phyloP scores from a whole-genome alignment of 2,797 vertebrate species.

The Danio aesculapii region DNA sequence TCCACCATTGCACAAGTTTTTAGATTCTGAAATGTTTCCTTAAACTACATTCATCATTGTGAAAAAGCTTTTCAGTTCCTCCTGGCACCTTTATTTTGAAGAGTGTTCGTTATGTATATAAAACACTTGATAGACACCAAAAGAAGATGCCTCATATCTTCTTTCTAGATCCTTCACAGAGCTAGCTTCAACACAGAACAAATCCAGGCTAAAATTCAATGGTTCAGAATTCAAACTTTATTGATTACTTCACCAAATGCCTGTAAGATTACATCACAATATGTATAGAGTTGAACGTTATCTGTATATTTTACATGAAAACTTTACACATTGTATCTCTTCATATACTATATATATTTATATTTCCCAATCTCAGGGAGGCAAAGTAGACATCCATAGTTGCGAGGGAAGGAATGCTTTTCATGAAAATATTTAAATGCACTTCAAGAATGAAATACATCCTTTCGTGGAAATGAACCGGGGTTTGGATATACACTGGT shows the following conservation, averaged over 20 bases:
- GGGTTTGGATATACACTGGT: conserved; percentile 69
- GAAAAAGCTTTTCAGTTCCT: too few species aligned
- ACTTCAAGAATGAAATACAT: conserved; percentile 90
- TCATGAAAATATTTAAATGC: conserved; percentile 92
- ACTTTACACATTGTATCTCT: conserved; percentile 92
- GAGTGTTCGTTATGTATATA: too few species aligned
- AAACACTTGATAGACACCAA: too few species aligned
- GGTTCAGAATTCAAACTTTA: conserved; percentile 88
- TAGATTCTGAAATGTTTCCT: too few species aligned
- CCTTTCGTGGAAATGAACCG: conserved; percentile 78
- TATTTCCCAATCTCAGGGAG: conserved; percentile 83
- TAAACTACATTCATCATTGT: too few species aligned
- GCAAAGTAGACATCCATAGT: conserved; percentile 92
- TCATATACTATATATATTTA: conserved; percentile 82
- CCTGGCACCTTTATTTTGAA: too few species aligned
- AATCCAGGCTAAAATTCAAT: background rate
- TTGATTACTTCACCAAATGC: conserved; percentile 93
- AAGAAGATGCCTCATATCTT: too few species aligned
- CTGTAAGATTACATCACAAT: conserved; percentile 91
- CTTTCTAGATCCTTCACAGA: too few species aligned
- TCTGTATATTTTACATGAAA: conserved; percentile 92
- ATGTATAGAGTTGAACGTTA: conserved; percentile 81
- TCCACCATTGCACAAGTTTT: too few species aligned
- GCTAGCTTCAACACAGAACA: background rate
- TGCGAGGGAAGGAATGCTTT: conserved; percentile 89